Base-by-base conservation (phyloP, 2,888 invertebrate species). In the Megamerina dolium region DNA sequence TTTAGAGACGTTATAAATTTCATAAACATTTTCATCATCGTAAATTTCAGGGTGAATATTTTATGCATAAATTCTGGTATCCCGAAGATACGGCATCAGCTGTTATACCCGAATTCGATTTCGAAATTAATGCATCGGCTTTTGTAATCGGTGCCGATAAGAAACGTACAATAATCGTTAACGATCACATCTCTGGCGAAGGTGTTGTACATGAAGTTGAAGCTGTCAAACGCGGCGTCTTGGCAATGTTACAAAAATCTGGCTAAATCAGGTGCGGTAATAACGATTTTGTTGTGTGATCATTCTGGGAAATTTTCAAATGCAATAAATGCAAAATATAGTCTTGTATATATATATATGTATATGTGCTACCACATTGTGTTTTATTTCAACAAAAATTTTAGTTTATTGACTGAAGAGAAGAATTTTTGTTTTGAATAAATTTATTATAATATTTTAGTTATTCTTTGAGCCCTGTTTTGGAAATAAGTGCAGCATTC, bases 11-110 rank as follows among this genome's bases (percentile, higher is more conserved):
- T 43, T 53, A 44, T 46, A 48, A 43, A 40, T 38, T 50, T 18
- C 50, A 38, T 27, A 45, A 54, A 52, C 51, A 49, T 20, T 51
- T 58, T 46, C 44, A 26, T 6, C 51, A 50, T 46, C 51, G 49
- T 46, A 42, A 38, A 27, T 68, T 63, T 27, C 57, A 68, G 68
- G 70, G 66, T 8, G 38, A 58, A 20, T 69, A 68, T 45, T 59
- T 41, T 14, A 46, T 66, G 37, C 61, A 63, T 36, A 64, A 60
- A 35, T 51, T 68, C 46, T 68, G 70, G 68, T 55, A 63, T 53
- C 68, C 68, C 5, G 69, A 68, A 47, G 69, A 70, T 40, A 51
- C 65, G 10, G 49, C 66, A 1, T 53, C 59, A 5, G 54, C 61
- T 5, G 58, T 53, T 2, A 43, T 66, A 12, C 66, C 68, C 0